Base-by-base conservation (phyloP, 2,113 vertebrate species). In the Sinocyclocheilus maitianheensis region DNA sequence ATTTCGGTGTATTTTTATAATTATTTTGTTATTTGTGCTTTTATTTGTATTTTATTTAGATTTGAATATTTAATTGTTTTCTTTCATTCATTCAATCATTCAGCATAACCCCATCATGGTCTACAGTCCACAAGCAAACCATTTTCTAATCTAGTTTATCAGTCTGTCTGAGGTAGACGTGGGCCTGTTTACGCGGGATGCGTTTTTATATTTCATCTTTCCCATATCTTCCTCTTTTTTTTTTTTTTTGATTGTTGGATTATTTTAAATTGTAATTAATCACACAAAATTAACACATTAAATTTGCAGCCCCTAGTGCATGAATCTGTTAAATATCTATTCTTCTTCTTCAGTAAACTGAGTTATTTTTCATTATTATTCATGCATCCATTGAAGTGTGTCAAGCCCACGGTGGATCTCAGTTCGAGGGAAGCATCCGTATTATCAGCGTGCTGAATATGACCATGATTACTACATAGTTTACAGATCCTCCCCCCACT, bases 361-460 rank as follows among this genome's bases (percentile, higher is more conserved):
- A 37, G n/a, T 37, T n/a, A 9, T 71, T 69, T 46, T 53, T 81
- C 3, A 30, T 67, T 18, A 67, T 30, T 48, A 80, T 79, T 80
- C 20, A 14, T 81, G 79, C 62, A 67, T 67, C 16, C 8, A 5
- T 20, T 51, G n/a, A 51, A 48, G 24, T 18, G 58, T 26, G 13
- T 63, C 55, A 67, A 30, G 60, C n/a, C 79, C 77, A 63, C 4
- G 58, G 37, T 40, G 46, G 37, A 26, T 26, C 40, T 65, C 14
- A 12, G 1, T 69, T 71, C 18, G 14, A 34, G 26, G 7, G 51
- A 53, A 34, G 58, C 30, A 63, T 1, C 9, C 6, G 12, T 69
- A 58, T 58, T 74, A 84, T 60, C 82, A 72, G 22, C 1, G 10
- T 63, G 34, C 69, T 74, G 82, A 58, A 82, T 82, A 82, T 69